phyloP scores from a whole-genome alignment of 1,140 invertebrate species.

The Rhyacophila brunnea region DNA sequence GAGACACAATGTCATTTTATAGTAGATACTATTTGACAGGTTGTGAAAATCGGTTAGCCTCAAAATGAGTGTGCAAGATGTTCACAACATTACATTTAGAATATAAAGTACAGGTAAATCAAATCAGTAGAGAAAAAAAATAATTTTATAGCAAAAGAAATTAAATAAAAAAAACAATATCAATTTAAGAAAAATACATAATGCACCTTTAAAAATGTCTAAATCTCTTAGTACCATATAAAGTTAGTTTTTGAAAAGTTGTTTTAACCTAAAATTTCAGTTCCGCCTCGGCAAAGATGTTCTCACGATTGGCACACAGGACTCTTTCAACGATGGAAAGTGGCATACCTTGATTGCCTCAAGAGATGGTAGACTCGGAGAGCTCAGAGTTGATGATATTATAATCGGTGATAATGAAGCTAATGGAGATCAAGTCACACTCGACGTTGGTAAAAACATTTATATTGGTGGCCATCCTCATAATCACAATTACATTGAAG shows the following conservation, averaged over 20 bases:
- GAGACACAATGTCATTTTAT: too few relatives aligned
- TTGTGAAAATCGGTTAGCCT: too few relatives aligned
- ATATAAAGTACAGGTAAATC: too few relatives aligned
- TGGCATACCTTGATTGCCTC: constrained; percentile 79
- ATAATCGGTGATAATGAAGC: constrained; percentile 44
- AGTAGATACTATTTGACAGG: too few relatives aligned
- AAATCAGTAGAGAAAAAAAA: too few relatives aligned
- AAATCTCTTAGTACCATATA: too few relatives aligned
- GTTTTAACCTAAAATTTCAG: constrained; percentile 40
- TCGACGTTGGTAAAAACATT: constrained; percentile 66
- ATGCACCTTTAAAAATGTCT: background rate
- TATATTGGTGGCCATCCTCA: constrained; percentile 87
- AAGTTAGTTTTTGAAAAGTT: too few relatives aligned
- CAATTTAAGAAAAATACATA: too few relatives aligned
- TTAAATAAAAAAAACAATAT: too few relatives aligned
- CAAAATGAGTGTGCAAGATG: too few relatives aligned
- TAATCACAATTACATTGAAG: constrained; percentile 62
- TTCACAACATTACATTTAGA: too few relatives aligned
- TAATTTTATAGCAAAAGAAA: too few relatives aligned
- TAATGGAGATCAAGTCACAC: constrained; percentile 41
- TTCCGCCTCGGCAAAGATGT: constrained; percentile 67
- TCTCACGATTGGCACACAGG: constrained; percentile 55
- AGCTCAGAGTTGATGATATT: constrained; percentile 69
- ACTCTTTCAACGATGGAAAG: constrained; percentile 76
- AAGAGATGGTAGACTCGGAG: constrained; percentile 63